Evolutionary conservation across 2,888 invertebrate species (phyloP).

Genomic region (Machimus atricapillus): DNA sequence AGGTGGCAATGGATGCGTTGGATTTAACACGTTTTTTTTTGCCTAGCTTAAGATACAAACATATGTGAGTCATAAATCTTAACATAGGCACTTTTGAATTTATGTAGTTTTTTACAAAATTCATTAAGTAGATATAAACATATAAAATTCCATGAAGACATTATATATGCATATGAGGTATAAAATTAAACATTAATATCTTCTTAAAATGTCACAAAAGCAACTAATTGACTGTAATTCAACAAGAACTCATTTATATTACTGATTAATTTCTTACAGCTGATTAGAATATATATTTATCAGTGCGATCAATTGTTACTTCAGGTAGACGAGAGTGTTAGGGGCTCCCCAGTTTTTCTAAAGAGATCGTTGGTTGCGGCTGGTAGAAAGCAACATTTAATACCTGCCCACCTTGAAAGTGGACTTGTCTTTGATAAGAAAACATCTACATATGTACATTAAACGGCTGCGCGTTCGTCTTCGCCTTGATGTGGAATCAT

Average conservation of each 20-base stretch:
- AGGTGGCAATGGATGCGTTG: background rate
- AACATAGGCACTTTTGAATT: background rate
- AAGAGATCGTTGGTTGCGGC: background rate
- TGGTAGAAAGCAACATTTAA: background rate
- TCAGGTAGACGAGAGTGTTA: background rate
- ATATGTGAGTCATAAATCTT: background rate
- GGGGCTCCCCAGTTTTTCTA: background rate
- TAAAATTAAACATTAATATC: background rate
- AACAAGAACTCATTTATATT: background rate
- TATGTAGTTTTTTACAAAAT: background rate
- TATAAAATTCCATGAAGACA: background rate
- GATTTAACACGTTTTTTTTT: background rate
- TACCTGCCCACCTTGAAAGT: background rate
- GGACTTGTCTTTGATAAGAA: background rate
- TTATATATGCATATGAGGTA: background rate
- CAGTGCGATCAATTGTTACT: background rate
- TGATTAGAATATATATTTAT: background rate
- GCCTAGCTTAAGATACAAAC: background rate
- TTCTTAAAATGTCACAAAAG: background rate
- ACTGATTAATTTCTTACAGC: background rate
- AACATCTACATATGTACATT: background rate
- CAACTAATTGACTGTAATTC: background rate
- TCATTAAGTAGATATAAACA: background rate
- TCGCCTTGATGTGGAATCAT: background rate
- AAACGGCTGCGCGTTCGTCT: background rate